Conservation (phyloP, 2,888 invertebrate genomes). For the Pseudococcus jackbeardsleyi region DNA sequence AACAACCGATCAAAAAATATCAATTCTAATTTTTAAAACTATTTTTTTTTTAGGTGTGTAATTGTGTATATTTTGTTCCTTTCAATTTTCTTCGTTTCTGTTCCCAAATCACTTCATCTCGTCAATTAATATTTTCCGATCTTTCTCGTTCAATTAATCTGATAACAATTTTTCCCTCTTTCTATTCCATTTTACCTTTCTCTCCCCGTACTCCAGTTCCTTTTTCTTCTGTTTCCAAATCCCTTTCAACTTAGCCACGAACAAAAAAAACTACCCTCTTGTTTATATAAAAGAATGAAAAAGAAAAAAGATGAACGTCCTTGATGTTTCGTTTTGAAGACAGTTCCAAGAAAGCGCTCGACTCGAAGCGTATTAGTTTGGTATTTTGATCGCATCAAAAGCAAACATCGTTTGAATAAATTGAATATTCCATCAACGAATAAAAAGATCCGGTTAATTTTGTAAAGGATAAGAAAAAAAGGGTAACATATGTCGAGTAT, state of each 20-base stretch:
- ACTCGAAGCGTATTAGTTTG: background rate
- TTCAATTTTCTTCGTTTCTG: no score
- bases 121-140: no score
- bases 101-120: no score
- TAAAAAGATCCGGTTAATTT: slow-evolving; percentile 9
- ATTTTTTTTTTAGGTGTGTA: no score
- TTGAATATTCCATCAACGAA: slow-evolving; percentile 1
- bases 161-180: no score
- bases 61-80: no score
- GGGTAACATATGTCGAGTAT: background rate
- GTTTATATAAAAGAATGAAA: background rate
- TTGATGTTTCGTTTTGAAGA: background rate
- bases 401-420: slow-evolving; percentile 36
- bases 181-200: no score
- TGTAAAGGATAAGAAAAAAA: background rate
- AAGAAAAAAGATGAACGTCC: background rate
- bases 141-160: no score
- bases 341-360: slow-evolving; percentile 14
- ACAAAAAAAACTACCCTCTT: background rate
- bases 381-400: slow-evolving; percentile 9
- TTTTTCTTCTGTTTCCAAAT: background rate
- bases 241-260: background rate
- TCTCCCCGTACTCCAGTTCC: no score
- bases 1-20: no score
- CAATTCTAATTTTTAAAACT: no score